Evolutionary conservation across 2,113 vertebrate genomes (phyloP).

Genomic region (Euleptes europaea): DNA sequence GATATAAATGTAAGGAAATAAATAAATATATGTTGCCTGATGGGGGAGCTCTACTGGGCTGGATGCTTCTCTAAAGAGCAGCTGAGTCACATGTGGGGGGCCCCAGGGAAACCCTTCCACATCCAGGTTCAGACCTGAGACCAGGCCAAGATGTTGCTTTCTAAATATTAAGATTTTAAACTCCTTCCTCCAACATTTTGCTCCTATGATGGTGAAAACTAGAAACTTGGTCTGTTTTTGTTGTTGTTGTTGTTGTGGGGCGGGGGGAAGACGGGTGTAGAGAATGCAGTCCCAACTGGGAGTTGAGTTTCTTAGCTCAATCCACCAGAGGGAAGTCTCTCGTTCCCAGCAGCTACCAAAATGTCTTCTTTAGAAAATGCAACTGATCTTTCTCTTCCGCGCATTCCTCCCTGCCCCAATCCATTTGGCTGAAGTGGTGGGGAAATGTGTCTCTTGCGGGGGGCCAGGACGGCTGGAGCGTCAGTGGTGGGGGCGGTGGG

Average conservation of each 20-base stretch:
- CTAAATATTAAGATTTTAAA: neutral
- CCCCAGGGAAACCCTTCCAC: fast-evolving
- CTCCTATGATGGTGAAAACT: neutral
- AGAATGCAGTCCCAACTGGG: too few species aligned
- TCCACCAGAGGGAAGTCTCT: neutral
- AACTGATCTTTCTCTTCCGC: neutral
- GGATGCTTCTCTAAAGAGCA: neutral
- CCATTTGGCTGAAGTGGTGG: neutral
- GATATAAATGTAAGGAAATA: too few species aligned
- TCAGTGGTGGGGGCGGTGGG: neutral
- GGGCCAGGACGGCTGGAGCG: neutral
- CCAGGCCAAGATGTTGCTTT: neutral
- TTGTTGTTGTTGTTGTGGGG: too few species aligned
- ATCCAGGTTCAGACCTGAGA: neutral
- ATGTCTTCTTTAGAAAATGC: neutral
- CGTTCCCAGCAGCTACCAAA: neutral
- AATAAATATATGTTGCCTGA: neutral
- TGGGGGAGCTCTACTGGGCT: too few species aligned
- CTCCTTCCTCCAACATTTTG: neutral
- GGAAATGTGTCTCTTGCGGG: neutral
- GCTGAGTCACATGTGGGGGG: neutral
- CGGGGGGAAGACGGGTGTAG: neutral
- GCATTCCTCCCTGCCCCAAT: neutral
- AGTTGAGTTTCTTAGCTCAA: neutral
- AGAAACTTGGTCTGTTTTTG: neutral